Conservation (phyloP, 2,113 vertebrate genomes). For the Thunnus thynnus region DNA sequence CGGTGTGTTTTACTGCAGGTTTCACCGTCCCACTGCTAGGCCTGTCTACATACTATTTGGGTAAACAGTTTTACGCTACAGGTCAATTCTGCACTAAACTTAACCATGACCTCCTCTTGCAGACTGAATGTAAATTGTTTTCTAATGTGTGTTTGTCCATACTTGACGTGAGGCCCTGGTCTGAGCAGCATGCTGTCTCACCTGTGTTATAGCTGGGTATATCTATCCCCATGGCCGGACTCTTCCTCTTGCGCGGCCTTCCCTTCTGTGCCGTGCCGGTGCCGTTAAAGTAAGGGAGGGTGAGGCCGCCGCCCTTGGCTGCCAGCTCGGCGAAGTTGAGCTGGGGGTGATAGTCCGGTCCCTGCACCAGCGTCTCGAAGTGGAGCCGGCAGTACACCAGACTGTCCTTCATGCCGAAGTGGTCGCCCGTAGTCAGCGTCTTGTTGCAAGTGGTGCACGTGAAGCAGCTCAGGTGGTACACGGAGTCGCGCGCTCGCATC, state of each 20-base stretch:
- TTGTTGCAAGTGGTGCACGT: conserved; percentile 99
- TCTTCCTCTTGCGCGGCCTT: conserved; percentile 97
- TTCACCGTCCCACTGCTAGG: not conserved
- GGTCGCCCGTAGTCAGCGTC: conserved; percentile 97
- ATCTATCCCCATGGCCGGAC: conserved; percentile 95
- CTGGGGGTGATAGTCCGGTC: conserved; percentile 91
- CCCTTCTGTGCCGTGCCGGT: conserved; percentile 96
- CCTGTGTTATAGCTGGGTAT: conserved; percentile 96
- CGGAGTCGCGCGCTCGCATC: conserved; percentile 98
- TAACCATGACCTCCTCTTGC: too few relatives aligned
- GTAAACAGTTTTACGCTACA: not conserved
- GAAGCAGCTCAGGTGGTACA: conserved; percentile 99
- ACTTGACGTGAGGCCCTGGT: not conserved
- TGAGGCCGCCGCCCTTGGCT: conserved; percentile 91
- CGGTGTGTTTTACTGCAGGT: not conserved
- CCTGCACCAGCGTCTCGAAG: conserved; percentile 97
- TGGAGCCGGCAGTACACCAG: conserved; percentile 98
- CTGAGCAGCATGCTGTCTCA: conserved; percentile 74
- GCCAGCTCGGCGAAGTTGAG: conserved; percentile 98
- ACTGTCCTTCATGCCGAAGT: conserved; percentile 99
- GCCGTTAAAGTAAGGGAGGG: conserved; percentile 97
- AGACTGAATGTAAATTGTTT: too few relatives aligned
- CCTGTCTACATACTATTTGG: too few relatives aligned
- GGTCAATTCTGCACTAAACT: not conserved
- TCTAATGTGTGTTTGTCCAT: not conserved